Evolutionary conservation across 2,888 invertebrate genomes (phyloP).

Genomic region (Brenthis ino): DNA sequence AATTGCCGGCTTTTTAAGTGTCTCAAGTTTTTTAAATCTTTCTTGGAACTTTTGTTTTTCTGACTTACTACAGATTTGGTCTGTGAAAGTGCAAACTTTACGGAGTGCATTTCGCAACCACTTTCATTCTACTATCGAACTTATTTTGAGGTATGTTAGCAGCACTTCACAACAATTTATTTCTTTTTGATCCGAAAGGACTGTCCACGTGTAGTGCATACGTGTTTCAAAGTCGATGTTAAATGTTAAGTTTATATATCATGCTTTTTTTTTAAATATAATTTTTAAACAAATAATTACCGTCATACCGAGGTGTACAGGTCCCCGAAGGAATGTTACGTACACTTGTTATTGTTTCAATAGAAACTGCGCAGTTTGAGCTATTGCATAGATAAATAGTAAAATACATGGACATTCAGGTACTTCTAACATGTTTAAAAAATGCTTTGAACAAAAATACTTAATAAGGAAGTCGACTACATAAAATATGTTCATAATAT

Average conservation of each 20-base stretch:
- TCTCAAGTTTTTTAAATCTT: conserved; percentile 44
- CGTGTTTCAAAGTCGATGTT: conserved; percentile 38
- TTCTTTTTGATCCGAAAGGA: conserved; percentile 44
- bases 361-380: conserved; percentile 18
- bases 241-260: not conserved
- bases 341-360: conserved; percentile 10
- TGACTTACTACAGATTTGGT: conserved; percentile 45
- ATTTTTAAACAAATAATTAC: not conserved
- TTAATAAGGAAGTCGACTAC: too few species aligned
- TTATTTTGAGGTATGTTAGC: conserved; percentile 67
- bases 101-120: conserved; percentile 55
- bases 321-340: conserved; percentile 8
- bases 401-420: not conserved
- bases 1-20: conserved; percentile 67
- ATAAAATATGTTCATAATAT: too few species aligned
- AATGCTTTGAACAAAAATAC: too few species aligned
- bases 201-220: conserved; percentile 56
- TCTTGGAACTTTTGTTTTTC: conserved; percentile 50
- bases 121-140: conserved; percentile 60
- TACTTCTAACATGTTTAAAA: not conserved
- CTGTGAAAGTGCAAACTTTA: conserved; percentile 65
- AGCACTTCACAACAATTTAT: conserved; percentile 50
- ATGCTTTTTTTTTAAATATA: not conserved
- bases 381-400: not conserved
- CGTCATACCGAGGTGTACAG: not conserved